Evolutionary conservation across 2,888 invertebrate genomes (phyloP), one percentile per base, ranked within the genome.

Genomic region (Hetaerina titia): DNA sequence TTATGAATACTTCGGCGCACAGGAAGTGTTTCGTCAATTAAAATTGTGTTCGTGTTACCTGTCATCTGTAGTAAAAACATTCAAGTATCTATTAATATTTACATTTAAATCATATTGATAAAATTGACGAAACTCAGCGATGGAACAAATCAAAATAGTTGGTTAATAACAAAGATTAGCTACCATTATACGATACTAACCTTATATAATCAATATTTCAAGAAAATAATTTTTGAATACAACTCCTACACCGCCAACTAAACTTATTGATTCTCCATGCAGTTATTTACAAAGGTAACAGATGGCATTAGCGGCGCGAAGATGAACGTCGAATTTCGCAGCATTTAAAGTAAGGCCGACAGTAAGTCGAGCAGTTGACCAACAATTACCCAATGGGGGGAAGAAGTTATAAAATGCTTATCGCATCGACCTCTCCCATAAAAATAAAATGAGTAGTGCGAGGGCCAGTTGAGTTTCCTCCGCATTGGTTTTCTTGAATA

Each of bases 381-480:
- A 31, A 5, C 11, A 9, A 31, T 81, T 92, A 69, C 92, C 22
- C 92, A 92, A 92, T 92, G 56, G n/a, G 45, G n/a, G 22, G 22
- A 19, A n/a, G 69, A 69, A 69, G 56, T 56, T n/a, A 56, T 92
- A 69, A 92, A 56, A n/a, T 92, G n/a, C 92, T 92, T 92, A 92
- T 92, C 92, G 45, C 74, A 69, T 13, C 92, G 92, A 9, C 92
- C 69, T 45, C 56, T 56, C 45, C 56, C 69, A 69, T 74, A 92
- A 74, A 90, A 92, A 92, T 92, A 92, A 92, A 69, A 92, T 92
- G 92, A 92, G 64, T 45, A 22, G 64, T 63, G 15, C 45, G 45
- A 92, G 92, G 7, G 22, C 56, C 92, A 92, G 69, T 92, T 92
- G 92, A 92, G 69, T 64, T 19, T 63, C 22, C 74, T 19, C 56